phyloP scores from a whole-genome alignment of 2,797 vertebrate species.

The Falco columbarius region DNA sequence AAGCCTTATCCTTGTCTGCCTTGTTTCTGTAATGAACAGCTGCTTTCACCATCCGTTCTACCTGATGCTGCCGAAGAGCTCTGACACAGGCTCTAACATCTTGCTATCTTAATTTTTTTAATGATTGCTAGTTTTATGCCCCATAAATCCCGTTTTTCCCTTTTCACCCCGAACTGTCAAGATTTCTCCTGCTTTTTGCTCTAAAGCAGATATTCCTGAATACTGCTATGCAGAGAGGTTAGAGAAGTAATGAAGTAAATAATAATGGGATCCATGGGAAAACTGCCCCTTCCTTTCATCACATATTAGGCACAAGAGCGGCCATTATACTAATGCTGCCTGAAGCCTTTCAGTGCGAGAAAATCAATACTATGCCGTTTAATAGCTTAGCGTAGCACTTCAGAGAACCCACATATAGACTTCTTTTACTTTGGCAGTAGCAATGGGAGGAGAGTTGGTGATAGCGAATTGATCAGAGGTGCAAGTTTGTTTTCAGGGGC shows the following conservation, averaged over 20 bases:
- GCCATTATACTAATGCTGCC: neutral
- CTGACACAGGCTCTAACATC: neutral
- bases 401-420: neutral
- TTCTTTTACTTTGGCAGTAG: neutral
- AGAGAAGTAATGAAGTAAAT: neutral
- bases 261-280: neutral
- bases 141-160: neutral
- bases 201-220: neutral
- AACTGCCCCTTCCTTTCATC: constrained; percentile 6
- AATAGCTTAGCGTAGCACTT: neutral
- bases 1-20: neutral
- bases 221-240: neutral
- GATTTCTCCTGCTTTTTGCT: neutral
- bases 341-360: neutral
- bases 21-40: neutral
- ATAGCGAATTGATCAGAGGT: neutral
- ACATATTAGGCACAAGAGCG: neutral
- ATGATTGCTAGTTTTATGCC: neutral
- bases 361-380: neutral
- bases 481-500: neutral
- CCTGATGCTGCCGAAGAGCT: neutral
- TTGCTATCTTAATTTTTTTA: neutral
- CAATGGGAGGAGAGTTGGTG: neutral
- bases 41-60: neutral
- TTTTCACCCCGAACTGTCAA: neutral